These are phyloP conservation scores for Latrodectus hesperus DNA, from an alignment of 2,888 invertebrate species.

Conservation along the genomic window DNA sequence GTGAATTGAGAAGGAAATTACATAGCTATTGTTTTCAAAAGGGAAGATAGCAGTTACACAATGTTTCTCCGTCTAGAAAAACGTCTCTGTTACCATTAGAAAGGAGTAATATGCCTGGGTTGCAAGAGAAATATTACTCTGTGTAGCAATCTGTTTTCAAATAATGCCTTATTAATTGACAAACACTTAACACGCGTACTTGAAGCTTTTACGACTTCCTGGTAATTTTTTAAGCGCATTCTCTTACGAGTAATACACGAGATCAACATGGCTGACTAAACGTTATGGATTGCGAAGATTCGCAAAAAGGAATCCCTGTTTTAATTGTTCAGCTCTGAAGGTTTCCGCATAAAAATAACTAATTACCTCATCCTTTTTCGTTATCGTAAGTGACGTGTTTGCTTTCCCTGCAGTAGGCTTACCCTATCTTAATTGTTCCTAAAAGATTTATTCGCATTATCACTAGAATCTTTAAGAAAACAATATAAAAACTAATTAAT, in stretches of 20 bases:
- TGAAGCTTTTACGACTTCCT: conserved; percentile 33
- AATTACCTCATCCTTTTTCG: no score
- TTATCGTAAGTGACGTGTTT: no score
- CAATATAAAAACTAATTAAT: no score
- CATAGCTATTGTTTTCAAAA: conserved; percentile 24
- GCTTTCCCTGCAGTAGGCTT: no score
- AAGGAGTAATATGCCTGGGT: conserved; percentile 15
- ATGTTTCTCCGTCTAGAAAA: conserved; percentile 30
- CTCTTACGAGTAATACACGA: not conserved
- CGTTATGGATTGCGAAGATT: no score
- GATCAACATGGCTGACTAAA: not conserved
- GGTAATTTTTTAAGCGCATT: conserved; percentile 20
- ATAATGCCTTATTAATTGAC: conserved; percentile 25
- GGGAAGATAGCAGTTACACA: conserved; percentile 21
- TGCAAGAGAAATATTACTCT: conserved; percentile 1
- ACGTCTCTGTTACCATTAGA: conserved; percentile 13
- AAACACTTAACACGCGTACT: not conserved
- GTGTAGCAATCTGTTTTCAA: conserved; percentile 17
- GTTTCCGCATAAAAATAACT: no score
- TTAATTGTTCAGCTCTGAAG: no score
- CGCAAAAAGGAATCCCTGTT: no score
- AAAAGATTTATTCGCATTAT: no score
- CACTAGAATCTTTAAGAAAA: no score
- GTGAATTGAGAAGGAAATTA: conserved; percentile 25
- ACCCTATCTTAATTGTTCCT: no score